These are phyloP conservation scores for Nycticebus coucang DNA, from an alignment of 2,113 vertebrate species.

Conservation along the genomic window DNA sequence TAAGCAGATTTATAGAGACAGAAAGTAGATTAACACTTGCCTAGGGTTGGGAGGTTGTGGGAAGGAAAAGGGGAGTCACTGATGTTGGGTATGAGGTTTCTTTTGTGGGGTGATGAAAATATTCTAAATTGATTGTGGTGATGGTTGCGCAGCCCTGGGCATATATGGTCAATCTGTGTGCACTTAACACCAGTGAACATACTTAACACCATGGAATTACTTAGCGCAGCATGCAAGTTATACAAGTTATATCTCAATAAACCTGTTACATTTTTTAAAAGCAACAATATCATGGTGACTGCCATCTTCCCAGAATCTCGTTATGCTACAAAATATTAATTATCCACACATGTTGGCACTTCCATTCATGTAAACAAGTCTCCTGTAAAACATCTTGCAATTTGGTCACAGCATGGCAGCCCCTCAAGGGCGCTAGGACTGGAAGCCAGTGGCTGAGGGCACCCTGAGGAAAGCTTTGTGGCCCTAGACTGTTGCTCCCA, in stretches of 20 bases:
- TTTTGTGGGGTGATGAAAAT: background rate
- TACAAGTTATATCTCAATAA: background rate
- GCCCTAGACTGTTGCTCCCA: background rate
- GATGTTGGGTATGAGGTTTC: background rate
- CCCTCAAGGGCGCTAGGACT: rapidly evolving
- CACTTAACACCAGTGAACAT: background rate
- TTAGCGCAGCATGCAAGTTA: background rate
- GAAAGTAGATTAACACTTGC: background rate
- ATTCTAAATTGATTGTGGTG: background rate
- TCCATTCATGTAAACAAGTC: background rate
- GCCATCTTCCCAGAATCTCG: background rate
- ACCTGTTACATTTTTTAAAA: background rate
- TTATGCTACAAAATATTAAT: background rate
- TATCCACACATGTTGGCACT: background rate
- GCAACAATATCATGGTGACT: background rate
- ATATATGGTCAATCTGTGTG: no score
- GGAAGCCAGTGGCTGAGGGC: background rate
- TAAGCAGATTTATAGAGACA: background rate
- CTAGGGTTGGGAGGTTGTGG: background rate
- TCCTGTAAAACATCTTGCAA: background rate
- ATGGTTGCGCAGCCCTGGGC: background rate
- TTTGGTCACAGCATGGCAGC: background rate
- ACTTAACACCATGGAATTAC: background rate
- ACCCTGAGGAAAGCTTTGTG: background rate
- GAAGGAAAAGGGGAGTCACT: background rate